Percentiles rank a stretch among this genome's conserved stretches.
These are phyloP conservation scores for Tauraco erythrolophus DNA, from an alignment of 2,113 vertebrate genomes.

Conservation along the genomic window DNA sequence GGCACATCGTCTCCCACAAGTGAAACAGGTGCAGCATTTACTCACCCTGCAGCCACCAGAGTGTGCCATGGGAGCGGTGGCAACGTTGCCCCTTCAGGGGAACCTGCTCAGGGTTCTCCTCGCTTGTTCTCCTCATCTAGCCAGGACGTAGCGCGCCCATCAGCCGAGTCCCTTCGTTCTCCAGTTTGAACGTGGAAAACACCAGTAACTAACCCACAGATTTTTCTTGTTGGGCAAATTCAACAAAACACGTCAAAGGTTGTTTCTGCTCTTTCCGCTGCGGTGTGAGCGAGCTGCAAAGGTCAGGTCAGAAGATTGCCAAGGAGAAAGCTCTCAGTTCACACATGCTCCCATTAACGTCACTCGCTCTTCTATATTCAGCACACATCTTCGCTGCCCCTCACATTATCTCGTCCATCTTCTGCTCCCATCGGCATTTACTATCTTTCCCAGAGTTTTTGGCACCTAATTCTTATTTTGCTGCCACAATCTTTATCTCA, in stretches of 20 bases:
- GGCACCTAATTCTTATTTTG: not conserved
- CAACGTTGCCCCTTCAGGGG: not conserved
- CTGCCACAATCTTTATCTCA: not conserved
- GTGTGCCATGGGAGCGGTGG: not conserved
- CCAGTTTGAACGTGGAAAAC: not conserved
- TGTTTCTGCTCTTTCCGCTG: not conserved
- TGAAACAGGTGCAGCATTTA: accelerated
- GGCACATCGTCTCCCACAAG: not conserved
- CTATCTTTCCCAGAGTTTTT: not conserved
- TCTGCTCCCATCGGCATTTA: not conserved
- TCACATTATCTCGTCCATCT: not conserved
- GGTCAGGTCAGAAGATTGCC: not conserved
- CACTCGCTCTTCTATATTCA: not conserved
- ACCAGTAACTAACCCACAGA: not conserved
- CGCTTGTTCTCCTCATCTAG: not conserved
- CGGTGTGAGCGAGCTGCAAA: not conserved
- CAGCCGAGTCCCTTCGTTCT: not conserved
- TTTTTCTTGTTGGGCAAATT: not conserved
- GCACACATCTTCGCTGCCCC: not conserved
- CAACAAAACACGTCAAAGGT: not conserved
- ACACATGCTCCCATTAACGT: not conserved
- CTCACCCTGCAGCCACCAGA: not conserved
- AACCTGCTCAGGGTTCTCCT: not conserved
- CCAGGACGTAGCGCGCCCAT: not conserved
- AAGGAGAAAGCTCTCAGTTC: not conserved